Evolutionary conservation across 2,113 vertebrate genomes (phyloP).

Genomic region (Heterochromis multidens): DNA sequence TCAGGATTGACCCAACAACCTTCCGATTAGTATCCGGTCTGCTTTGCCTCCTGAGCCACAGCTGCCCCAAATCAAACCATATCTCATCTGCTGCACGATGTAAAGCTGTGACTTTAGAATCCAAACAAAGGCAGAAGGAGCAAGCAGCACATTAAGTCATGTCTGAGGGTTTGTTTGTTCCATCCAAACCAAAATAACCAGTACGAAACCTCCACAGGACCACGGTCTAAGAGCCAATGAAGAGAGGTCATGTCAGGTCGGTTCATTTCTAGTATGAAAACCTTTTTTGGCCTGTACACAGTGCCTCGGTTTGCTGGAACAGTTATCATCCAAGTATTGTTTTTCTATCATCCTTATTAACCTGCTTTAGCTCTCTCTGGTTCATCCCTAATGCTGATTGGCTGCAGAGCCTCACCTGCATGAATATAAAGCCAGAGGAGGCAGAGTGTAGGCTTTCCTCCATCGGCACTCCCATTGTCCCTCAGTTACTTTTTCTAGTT

Average conservation of each 20-base stretch:
- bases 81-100: not conserved
- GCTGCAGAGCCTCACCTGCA: too few relatives aligned
- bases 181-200: not conserved
- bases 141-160: fast-evolving
- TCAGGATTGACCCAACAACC: not conserved
- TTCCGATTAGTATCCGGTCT: fast-evolving
- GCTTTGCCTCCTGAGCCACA: not conserved
- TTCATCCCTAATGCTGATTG: too few relatives aligned
- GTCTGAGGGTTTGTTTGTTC: not conserved
- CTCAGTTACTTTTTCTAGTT: too few relatives aligned
- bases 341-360: not conserved
- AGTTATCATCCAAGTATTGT: not conserved
- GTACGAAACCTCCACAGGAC: not conserved
- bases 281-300: not conserved
- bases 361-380: too few relatives aligned
- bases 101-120: not conserved
- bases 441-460: too few relatives aligned
- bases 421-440: too few relatives aligned
- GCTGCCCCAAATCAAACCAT: not conserved
- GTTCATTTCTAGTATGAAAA: not conserved
- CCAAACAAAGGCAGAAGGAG: too few relatives aligned
- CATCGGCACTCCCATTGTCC: too few relatives aligned
- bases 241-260: not conserved
- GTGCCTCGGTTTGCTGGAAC: not conserved
- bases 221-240: too few relatives aligned